Conservation (phyloP, 2,797 vertebrate species). For the Clamator glandarius region DNA sequence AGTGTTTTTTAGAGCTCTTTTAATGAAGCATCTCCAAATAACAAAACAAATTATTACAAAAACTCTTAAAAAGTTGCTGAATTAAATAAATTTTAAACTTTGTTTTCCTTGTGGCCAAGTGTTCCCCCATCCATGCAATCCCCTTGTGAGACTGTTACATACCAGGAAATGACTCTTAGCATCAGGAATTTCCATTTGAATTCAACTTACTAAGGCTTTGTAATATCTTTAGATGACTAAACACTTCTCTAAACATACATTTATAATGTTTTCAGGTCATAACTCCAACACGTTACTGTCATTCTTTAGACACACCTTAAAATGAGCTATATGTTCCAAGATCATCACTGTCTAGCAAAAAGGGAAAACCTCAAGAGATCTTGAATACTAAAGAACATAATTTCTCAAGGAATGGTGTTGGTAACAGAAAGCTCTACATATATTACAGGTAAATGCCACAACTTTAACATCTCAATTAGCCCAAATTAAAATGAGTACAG, state of each 20-base stretch:
- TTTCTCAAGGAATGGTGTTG: neutral
- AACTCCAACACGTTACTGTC: neutral
- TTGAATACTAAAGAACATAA: neutral
- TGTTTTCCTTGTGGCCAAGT: neutral
- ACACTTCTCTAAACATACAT: neutral
- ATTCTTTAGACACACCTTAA: neutral
- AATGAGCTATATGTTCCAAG: neutral
- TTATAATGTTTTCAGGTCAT: rapidly evolving
- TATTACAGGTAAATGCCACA: neutral
- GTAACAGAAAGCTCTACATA: neutral
- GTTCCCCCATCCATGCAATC: neutral
- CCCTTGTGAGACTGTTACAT: neutral
- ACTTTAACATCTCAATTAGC: neutral
- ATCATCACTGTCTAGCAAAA: neutral
- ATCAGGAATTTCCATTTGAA: neutral
- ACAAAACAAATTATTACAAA: neutral
- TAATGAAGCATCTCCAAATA: neutral
- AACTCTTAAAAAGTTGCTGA: neutral
- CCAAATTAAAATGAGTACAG: neutral
- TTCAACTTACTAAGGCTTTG: neutral
- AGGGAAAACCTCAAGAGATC: neutral
- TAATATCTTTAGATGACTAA: neutral
- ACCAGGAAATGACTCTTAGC: neutral
- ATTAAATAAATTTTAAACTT: neutral
- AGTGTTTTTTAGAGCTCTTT: neutral